Evolutionary conservation across 2,888 invertebrate species (phyloP).

Genomic region (Microplitis manilae): DNA sequence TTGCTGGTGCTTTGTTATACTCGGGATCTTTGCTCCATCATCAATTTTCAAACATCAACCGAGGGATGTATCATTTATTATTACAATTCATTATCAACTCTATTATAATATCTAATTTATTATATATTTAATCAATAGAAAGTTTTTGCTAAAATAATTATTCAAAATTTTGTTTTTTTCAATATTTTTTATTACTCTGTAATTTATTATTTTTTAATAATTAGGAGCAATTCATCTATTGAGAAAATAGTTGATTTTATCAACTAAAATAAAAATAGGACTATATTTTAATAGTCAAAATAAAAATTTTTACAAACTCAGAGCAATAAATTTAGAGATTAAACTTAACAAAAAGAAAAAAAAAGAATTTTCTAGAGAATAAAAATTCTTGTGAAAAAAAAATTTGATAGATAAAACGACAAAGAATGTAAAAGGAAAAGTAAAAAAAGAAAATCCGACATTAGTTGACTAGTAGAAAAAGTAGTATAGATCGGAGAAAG

Average conservation of each 20-base stretch:
- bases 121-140: not conserved
- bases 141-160: no score
- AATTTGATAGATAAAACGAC: not conserved
- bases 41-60: slow-evolving; percentile 24
- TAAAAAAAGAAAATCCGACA: slow-evolving; percentile 13
- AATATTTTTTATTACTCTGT: no score
- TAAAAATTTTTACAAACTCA: not conserved
- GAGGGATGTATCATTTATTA: slow-evolving; percentile 25
- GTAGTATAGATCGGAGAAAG: slow-evolving; percentile 20
- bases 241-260: not conserved
- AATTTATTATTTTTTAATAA: no score
- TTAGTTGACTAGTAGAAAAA: slow-evolving; percentile 7
- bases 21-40: not conserved
- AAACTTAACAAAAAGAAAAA: not conserved
- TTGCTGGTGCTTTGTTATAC: slow-evolving; percentile 27
- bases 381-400: not conserved
- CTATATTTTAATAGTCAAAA: not conserved
- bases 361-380: not conserved
- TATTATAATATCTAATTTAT: not conserved
- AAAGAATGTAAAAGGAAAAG: slow-evolving; percentile 1
- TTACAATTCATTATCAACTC: not conserved
- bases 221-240: no score
- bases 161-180: no score
- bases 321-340: slow-evolving; percentile 3
- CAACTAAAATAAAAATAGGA: no score